These are phyloP conservation scores for Pangasius mekongensis DNA, from an alignment of 2,797 vertebrate genomes.

Conservation along the genomic window DNA sequence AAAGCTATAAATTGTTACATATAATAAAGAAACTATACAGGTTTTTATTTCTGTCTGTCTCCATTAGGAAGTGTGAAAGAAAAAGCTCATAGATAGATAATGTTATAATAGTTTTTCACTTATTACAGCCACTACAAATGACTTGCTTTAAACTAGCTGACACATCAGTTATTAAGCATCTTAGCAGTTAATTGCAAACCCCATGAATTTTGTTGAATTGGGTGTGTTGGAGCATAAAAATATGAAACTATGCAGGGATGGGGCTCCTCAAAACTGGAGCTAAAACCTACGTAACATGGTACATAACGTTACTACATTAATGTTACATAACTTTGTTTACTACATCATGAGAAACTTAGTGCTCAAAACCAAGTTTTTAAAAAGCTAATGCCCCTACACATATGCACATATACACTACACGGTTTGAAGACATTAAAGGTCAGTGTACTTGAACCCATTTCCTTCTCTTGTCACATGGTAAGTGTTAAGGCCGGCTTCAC, in stretches of 20 bases:
- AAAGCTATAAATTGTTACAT: neutral
- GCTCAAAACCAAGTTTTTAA: neutral
- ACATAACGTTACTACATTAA: neutral
- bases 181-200: neutral
- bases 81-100: neutral
- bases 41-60: neutral
- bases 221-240: neutral
- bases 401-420: neutral
- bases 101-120: no score
- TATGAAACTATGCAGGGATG: neutral
- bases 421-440: neutral
- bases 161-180: neutral
- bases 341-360: neutral
- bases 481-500: constrained; percentile 26
- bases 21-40: neutral
- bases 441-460: constrained; percentile 27
- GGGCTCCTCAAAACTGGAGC: neutral
- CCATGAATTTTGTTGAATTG: neutral
- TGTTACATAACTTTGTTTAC: neutral
- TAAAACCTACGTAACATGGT: neutral
- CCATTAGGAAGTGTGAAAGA: neutral
- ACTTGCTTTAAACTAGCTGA: neutral
- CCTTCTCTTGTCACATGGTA: constrained; percentile 32
- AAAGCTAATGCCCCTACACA: neutral
- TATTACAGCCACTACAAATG: neutral